Base-by-base conservation (phyloP, 1,140 invertebrate genomes). In the Drosophila subpulchrella region DNA sequence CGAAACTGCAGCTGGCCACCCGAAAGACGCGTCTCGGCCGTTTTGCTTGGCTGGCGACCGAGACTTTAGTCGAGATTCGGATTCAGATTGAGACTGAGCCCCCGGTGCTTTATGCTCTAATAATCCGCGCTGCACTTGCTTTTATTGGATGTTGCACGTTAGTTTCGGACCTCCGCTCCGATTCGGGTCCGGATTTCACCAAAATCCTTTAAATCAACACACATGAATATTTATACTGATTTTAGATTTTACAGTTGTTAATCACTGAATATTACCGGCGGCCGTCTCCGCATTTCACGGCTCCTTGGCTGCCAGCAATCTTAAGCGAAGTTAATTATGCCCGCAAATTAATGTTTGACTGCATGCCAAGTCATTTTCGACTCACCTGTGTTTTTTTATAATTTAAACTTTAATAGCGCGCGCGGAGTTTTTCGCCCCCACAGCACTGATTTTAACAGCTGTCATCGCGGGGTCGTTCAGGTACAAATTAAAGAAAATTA, bases 321-420 rank as follows among this genome's bases (percentile, higher is more conserved):
- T 89, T 83, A 88, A 88, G 81, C 72, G 82, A 24, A 89, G 84
- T 83, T 86, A 89, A 88, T 86, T 86, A 86, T 68, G 51, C 67
- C 30, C 56, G 56, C 66, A 86, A 76, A 86, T 83, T 68, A 82
- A 83, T 68, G 38, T 79, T 68, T 30, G 44, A 66, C 85, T 61
- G 79, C 74, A 78, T 77, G 36, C 74, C 72, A 76, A 62, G 24
- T 17, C 47, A 20, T 44, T 27, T 71, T 48, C 20, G 8, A 65
- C 46, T 24, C 39, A 32, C 11, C 34, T 15, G 30, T 44, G 38
- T 13, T 41, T 36, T 56, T 56, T 48, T 50, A 12, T 10, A 32
- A 41, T 57, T 57, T 15, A 6, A 56, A 51, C 12, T 5, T 1
- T 57, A 30, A 20, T 30, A 71, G 50, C 3, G 42, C 50, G 42